Conservation (phyloP, 2,797 vertebrate species). For the Lophotriccus pileatus region DNA sequence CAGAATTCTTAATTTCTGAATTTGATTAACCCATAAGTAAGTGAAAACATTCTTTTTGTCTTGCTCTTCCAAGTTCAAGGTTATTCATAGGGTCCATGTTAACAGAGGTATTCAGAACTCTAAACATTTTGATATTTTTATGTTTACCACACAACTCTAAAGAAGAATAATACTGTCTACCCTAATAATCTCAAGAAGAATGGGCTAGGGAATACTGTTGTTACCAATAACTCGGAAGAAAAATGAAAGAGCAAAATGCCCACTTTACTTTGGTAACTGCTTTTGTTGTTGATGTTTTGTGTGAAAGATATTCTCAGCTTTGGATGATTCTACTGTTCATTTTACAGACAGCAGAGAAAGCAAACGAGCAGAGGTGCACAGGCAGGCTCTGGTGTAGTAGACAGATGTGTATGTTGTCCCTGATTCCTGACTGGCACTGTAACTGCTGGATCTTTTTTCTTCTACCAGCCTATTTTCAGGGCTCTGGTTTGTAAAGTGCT, state of each 20-base stretch:
- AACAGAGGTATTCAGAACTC: neutral
- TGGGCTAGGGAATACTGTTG: neutral
- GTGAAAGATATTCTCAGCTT: neutral
- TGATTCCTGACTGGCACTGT: neutral
- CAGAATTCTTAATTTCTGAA: neutral
- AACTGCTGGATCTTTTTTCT: neutral
- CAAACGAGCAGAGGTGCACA: neutral
- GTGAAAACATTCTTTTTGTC: neutral
- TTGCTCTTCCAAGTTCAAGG: neutral
- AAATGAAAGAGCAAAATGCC: neutral
- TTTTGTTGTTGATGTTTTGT: neutral
- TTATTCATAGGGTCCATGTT: neutral
- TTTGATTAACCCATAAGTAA: neutral
- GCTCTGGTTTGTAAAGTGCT: neutral
- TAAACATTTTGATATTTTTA: neutral
- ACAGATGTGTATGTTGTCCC: neutral
- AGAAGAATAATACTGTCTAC: neutral
- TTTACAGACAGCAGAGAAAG: neutral
- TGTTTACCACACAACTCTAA: neutral
- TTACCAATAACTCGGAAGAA: neutral
- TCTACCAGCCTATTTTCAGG: neutral
- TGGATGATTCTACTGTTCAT: fast-evolving
- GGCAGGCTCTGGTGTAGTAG: neutral
- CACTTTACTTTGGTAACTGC: neutral
- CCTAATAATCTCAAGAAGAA: neutral